These are phyloP conservation scores for Onchidella celtica DNA, from an alignment of 2,888 invertebrate species.

Conservation along the genomic window DNA sequence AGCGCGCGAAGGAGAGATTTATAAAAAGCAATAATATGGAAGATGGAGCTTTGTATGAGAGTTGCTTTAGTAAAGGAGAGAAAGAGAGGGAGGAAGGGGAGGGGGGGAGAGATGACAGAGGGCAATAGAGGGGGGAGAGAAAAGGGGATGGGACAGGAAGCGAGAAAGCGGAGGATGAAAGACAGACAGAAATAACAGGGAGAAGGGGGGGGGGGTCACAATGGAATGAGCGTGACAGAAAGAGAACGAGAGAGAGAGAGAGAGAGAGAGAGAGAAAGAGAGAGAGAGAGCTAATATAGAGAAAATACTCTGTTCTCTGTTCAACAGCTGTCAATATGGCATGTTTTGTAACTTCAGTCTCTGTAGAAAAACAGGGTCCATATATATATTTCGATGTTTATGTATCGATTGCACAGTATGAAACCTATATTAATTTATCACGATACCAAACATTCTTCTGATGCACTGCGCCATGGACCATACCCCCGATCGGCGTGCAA, in stretches of 20 bases:
- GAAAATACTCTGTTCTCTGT: too few species aligned
- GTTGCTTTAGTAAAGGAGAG: not conserved
- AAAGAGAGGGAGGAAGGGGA: not conserved
- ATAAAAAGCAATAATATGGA: not conserved
- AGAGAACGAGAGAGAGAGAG: too few species aligned
- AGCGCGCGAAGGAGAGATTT: not conserved
- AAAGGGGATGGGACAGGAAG: not conserved
- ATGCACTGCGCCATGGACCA: too few species aligned
- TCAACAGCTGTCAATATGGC: too few species aligned
- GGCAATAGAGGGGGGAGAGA: not conserved
- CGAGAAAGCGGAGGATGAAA: not conserved
- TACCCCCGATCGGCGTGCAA: too few species aligned
- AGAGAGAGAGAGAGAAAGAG: not conserved
- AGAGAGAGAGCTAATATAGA: too few species aligned
- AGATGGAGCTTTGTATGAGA: not conserved
- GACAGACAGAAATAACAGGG: not conserved
- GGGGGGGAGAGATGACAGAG: not conserved
- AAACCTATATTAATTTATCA: too few species aligned
- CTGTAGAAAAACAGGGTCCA: too few species aligned
- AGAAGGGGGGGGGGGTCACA: not conserved
- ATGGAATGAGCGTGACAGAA: not conserved
- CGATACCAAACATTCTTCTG: too few species aligned
- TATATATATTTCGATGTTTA: too few species aligned
- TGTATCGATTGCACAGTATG: too few species aligned
- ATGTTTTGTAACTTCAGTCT: too few species aligned